Base-by-base conservation (phyloP, 2,797 vertebrate species). In the Typhlichthys subterraneus region DNA sequence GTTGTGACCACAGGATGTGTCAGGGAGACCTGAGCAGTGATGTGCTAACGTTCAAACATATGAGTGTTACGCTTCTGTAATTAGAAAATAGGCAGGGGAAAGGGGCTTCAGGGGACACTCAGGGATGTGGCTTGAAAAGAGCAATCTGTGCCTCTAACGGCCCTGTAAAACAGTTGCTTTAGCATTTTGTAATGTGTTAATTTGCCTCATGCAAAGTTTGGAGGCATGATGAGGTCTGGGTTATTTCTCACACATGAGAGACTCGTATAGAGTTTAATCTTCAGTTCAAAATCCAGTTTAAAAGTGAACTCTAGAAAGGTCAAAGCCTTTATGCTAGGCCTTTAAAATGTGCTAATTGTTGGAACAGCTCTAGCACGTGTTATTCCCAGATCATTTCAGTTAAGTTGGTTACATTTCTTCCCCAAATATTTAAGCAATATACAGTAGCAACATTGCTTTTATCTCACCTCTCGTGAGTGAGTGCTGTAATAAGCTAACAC, bases 41-140 rank as follows among this genome's bases (percentile, higher is more conserved):
- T 86, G 87, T 90, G 88, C 80, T 88, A 90, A 89, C 87, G 85
- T 60, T 78, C 51, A 81, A 86, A 84, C 59, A 82, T 88, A 82
- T 83, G 80, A 82, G 84, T 88, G 87, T 89, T 85, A 87, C 88
- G 90, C 85, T 81, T 85, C 79, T 84, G 88, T 88, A 91, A 92
- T 92, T 90, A 91, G 87, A 87, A 77, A 72, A n/a, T 13, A 23
- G 12, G 63, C 69, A 58, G 51, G 72, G 72, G 70, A 49, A 65
- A 68, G 74, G 66, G 53, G 88, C 89, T 76, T 65, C 1, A 70
- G 87, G 90, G 82, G 87, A 75, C 79, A 79, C 81, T 86, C 75
- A 80, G 47, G 54, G 61, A 83, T 83, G 81, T 63, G 65, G 67
- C 70, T 46, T 29, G 69, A 83, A 90, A 91, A 88, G 89, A 89